A percentile compares a stretch with the other conserved stretches of the same genome.
Conservation (phyloP, 2,888 invertebrate species). For the Tyria jacobaeae region DNA sequence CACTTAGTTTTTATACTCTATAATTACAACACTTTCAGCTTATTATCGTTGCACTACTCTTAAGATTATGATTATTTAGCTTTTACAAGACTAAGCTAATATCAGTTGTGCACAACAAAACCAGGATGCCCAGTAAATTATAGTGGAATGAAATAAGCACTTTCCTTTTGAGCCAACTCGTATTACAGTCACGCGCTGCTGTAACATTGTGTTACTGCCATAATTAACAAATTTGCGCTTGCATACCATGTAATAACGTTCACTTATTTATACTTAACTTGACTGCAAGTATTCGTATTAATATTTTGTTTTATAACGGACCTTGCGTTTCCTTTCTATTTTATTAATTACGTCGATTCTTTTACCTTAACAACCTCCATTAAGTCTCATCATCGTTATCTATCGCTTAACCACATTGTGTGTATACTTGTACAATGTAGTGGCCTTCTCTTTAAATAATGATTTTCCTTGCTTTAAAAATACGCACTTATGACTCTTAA, state of each 20-base stretch:
- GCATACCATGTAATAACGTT: constrained; percentile 42
- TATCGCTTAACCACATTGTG: constrained; percentile 19
- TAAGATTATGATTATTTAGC: constrained; percentile 41
- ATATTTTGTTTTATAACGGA: constrained; percentile 26
- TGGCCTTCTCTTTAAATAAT: not conserved
- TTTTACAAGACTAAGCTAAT: constrained; percentile 46
- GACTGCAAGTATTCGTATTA: constrained; percentile 24
- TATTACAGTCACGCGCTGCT: constrained; percentile 72
- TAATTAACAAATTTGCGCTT: constrained; percentile 74
- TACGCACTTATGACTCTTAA: too few relatives aligned
- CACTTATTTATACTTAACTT: constrained; percentile 43
- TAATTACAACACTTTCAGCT: not conserved
- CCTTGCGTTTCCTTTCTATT: constrained; percentile 17
- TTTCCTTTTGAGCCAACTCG: constrained; percentile 59
- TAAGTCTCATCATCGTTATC: constrained; percentile 40
- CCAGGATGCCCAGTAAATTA: constrained; percentile 47
- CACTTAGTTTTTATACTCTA: not conserved
- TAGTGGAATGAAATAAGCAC: constrained; percentile 63
- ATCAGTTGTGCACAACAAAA: constrained; percentile 44
- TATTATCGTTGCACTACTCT: constrained; percentile 32
- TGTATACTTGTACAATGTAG: not conserved
- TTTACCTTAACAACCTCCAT: constrained; percentile 40
- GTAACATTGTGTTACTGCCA: constrained; percentile 70
- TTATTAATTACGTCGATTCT: constrained; percentile 38
- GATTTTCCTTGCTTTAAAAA: too few relatives aligned